Evolutionary conservation across 1,140 invertebrate species (phyloP), one percentile per base, ranked within the genome.

Genomic region (Hylyphantes graminicola): DNA sequence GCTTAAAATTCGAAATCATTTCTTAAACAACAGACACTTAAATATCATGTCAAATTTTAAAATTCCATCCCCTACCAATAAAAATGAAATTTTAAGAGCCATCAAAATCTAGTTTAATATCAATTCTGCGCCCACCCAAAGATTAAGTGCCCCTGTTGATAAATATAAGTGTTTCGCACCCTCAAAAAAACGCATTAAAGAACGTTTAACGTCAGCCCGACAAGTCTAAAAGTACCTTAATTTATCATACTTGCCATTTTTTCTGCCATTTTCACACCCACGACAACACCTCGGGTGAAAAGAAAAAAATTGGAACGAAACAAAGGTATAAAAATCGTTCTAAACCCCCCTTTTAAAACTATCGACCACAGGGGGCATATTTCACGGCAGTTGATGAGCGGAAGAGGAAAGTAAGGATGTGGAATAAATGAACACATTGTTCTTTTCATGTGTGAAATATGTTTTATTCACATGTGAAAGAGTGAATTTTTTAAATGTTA

Each of bases 371-470:
- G 13, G 65, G 55, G 65, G 79, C 79, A 81, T 81, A 81, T 81
- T 81, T 81, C 79, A 81, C 79, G 35, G 54, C 11, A 55, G 35
- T 53, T 81, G 79, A 81, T 81, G 79, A 81, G 54, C 17, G 35
- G 48, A 35, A 35, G 35, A 35, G 35, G 35, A 35, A 35, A 35
- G 35, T 35, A 35, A 35, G 5, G 35, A 35, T 35, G 35, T 35
- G 35, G 35, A 35, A 35, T 5, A 35, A 35, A 35, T 35, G 35
- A 35, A 35, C 1, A 2, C 35, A 35, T 2, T 35, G 35, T 35
- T 35, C 35, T 35, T 35, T 35, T 35, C 35, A 35, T 35, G 5
- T 35, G 35, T 35, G 35, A 35, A 35, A 35, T 35, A 35, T 35
- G 35, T 35, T 2, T 35, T 35, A 1, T 35, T 35, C 35, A 35